phyloP scores from a whole-genome alignment of 2,888 invertebrate genomes.

The Gisinianus flammeolus region DNA sequence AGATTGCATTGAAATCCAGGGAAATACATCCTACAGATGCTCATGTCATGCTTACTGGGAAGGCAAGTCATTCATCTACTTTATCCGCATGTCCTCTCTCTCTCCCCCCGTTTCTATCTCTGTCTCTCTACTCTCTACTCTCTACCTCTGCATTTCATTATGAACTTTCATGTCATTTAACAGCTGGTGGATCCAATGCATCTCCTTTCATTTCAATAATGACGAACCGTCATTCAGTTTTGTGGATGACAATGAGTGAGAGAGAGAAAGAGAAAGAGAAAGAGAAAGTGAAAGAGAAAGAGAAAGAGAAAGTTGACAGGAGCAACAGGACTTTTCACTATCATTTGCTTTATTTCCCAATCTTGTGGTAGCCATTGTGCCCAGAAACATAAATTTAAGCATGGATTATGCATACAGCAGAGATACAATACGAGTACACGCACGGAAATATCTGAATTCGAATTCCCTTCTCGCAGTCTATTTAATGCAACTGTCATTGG shows the following conservation, averaged over 20 bases:
- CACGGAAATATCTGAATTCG: too few species aligned
- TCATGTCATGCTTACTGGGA: constrained; percentile 78
- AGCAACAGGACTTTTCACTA: background rate
- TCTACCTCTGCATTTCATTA: background rate
- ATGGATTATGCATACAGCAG: background rate
- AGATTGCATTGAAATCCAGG: constrained; percentile 72
- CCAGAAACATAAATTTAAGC: background rate
- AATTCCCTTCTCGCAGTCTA: too few species aligned
- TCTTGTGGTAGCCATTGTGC: too few species aligned
- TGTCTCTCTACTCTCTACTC: background rate
- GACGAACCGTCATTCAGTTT: too few species aligned
- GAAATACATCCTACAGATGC: constrained; percentile 69
- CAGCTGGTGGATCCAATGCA: too few species aligned
- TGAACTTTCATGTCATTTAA: background rate
- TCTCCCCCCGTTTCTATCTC: background rate
- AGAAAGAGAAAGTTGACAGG: background rate
- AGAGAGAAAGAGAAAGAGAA: background rate
- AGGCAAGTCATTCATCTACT: constrained; percentile 62
- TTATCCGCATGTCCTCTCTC: background rate
- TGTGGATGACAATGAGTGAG: background rate
- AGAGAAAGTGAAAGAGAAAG: background rate
- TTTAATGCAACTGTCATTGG: too few species aligned
- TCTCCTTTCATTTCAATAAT: background rate
- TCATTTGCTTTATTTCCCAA: too few species aligned
- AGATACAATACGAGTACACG: too few species aligned